These are phyloP conservation scores for Halcyon smyrnensis DNA, from an alignment of 2,797 vertebrate genomes.

Conservation along the genomic window DNA sequence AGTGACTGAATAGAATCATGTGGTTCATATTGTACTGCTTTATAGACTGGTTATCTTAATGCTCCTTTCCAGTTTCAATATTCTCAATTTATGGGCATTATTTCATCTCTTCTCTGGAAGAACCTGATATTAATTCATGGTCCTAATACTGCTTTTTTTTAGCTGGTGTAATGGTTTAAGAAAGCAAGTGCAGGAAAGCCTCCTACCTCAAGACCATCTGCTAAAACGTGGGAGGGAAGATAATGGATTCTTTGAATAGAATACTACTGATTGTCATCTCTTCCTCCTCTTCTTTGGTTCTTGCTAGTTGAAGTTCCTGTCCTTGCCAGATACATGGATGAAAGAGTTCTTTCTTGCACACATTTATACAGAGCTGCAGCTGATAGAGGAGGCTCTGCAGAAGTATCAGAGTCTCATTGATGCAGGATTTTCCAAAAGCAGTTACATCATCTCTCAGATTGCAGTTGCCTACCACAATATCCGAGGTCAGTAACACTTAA, in stretches of 20 bases:
- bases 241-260: conserved; percentile 25
- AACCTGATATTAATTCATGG: neutral
- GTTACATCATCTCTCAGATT: conserved; percentile 98
- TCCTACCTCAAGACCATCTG: neutral
- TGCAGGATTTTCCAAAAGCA: conserved; percentile 97
- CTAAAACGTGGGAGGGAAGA: neutral
- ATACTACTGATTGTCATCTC: conserved; percentile 50
- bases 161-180: neutral
- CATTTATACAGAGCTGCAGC: conserved; percentile 98
- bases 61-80: neutral
- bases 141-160: neutral
- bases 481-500: conserved; percentile 82
- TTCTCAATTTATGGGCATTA: neutral
- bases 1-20: neutral
- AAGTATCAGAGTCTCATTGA: conserved; percentile 98
- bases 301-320: conserved; percentile 93
- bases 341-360: conserved; percentile 99
- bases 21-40: neutral
- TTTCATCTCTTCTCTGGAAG: neutral
- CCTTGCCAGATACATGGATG: conserved; percentile 97
- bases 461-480: conserved; percentile 99
- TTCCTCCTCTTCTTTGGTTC: conserved; percentile 61
- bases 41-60: neutral
- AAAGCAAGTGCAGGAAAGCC: neutral
- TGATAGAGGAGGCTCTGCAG: conserved; percentile 97